These are phyloP conservation scores for Esox niger DNA, from an alignment of 2,113 vertebrate genomes.

Conservation along the genomic window DNA sequence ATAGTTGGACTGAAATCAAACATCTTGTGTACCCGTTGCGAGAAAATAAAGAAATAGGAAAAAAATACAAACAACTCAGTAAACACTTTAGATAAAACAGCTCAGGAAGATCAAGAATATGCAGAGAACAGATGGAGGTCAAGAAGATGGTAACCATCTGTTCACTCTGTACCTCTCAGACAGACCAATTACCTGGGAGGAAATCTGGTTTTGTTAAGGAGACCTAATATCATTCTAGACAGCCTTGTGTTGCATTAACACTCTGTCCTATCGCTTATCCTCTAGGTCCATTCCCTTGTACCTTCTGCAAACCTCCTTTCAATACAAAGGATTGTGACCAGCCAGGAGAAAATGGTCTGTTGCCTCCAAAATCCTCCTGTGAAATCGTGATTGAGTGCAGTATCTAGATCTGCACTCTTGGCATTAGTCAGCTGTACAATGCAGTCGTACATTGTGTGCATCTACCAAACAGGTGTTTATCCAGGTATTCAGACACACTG, in stretches of 20 bases:
- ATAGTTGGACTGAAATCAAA: too few species aligned
- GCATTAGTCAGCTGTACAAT: slow-evolving; percentile 53
- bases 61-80: not conserved
- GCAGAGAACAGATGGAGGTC: slow-evolving; percentile 24
- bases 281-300: slow-evolving; percentile 13
- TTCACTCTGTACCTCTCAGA: too few species aligned
- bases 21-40: too few species aligned
- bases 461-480: not conserved
- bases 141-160: slow-evolving; percentile 21
- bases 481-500: too few species aligned
- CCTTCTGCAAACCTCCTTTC: slow-evolving; percentile 13
- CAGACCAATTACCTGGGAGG: not conserved
- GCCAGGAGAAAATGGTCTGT: slow-evolving; percentile 28
- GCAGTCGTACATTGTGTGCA: not conserved
- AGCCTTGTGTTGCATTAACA: slow-evolving; percentile 32
- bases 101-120: not conserved
- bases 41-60: too few species aligned
- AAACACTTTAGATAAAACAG: not conserved
- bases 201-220: slow-evolving; percentile 11
- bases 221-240: slow-evolving; percentile 18
- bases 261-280: not conserved
- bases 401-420: slow-evolving; percentile 42
- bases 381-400: slow-evolving; percentile 50
- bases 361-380: slow-evolving; percentile 36
- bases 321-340: slow-evolving; percentile 20